phyloP scores from a whole-genome alignment of 2,888 invertebrate species.

The Athalia rosae region DNA sequence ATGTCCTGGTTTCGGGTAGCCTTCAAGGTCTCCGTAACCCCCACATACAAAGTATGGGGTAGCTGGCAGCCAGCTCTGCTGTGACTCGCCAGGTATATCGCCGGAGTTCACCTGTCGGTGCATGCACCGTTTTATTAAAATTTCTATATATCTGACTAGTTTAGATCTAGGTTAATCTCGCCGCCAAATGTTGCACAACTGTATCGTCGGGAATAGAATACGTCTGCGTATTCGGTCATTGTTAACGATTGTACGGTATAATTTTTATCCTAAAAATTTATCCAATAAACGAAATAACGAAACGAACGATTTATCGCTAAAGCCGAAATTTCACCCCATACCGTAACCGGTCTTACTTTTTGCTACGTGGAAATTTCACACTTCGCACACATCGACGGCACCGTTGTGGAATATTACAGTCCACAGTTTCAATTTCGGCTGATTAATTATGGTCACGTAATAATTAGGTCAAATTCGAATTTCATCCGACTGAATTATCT shows the following conservation, averaged over 20 bases:
- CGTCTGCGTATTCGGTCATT: no score
- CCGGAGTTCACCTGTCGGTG: constrained; percentile 37
- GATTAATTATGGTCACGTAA: no score
- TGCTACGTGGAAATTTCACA: no score
- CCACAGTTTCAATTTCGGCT: no score
- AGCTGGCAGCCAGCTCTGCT: constrained; percentile 38
- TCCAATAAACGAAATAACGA: neutral
- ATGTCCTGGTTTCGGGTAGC: constrained; percentile 69
- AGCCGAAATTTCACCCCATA: no score
- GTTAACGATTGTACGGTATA: neutral
- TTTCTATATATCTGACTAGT: constrained; percentile 1
- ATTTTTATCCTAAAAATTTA: neutral
- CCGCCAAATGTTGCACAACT: neutral
- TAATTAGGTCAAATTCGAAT: no score
- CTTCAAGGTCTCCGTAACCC: constrained; percentile 68
- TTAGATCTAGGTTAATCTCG: constrained; percentile 21
- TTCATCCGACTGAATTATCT: no score
- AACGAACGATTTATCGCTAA: no score
- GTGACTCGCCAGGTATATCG: constrained; percentile 49
- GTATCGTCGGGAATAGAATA: no score
- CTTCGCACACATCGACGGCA: no score
- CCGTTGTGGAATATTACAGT: no score
- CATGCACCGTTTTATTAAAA: constrained; percentile 40
- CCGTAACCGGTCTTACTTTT: no score
- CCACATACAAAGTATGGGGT: neutral